Evolutionary conservation across 2,888 invertebrate species (phyloP), one percentile per base, ranked within the genome.

Genomic region (Drosophila nr. fundita): DNA sequence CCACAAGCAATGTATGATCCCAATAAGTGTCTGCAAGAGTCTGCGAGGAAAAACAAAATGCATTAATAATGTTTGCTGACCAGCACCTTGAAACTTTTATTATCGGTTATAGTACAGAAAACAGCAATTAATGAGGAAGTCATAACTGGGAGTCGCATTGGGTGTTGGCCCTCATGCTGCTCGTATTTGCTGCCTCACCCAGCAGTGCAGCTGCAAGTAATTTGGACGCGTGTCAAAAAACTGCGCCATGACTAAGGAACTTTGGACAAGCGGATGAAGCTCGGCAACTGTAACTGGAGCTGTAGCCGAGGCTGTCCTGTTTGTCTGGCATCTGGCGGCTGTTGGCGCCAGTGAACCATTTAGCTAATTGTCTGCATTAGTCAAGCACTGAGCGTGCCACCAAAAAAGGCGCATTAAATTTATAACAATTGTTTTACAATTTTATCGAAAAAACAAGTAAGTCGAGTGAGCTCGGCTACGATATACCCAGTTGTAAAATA

Each of bases 341-440:
- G 78, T 69, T 87, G 87, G 85, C 89, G 87, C 89, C 86, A 83
- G 62, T 80, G 70, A 76, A 82, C 78, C 80, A 85, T 85, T 89
- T 87, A 69, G 87, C 87, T 87, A 89, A 85, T 89, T 89, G 89
- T 87, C 83, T 82, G 85, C 89, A 87, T 87, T 89, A 87, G 80
- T 89, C 85, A 84, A 84, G 82, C 70, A 60, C 63, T 53, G 61
- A 70, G 58, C 24, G 58, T 71, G 65, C 34, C 57, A 70, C 40
- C 42, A 68, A 72, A 75, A 73, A 76, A 74, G 52, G 72, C 78
- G 73, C 80, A 82, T 87, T 68, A 84, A 84, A 86, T 89, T 87
- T 84, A 82, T 89, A 82, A 81, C 87, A 87, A 89, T 87, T 82
- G 89, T 82, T 82, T 87, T 82, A 76, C 81, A 89, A 85, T 87